A percentile compares a stretch with the other conserved stretches of the same genome.
Conservation (phyloP, 2,888 invertebrate genomes). For the Phaonia tiefii region DNA sequence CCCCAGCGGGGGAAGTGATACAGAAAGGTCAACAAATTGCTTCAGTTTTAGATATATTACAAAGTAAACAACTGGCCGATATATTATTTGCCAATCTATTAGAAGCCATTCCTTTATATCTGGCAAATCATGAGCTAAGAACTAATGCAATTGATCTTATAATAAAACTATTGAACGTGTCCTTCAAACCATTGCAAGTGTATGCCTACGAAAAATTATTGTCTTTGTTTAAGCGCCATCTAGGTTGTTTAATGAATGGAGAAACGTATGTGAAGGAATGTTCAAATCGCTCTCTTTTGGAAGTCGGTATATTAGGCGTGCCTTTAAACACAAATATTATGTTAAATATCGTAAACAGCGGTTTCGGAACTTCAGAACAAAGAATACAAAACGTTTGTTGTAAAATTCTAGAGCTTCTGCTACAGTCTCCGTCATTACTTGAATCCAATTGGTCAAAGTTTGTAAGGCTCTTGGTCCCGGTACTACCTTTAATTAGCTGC, state of each 20-base stretch:
- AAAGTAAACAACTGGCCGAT: conserved; percentile 72
- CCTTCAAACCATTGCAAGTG: conserved; percentile 68
- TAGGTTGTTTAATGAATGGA: conserved; percentile 75
- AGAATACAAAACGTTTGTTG: conserved; percentile 70
- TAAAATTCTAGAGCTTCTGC: conserved; percentile 73
- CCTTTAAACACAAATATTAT: conserved; percentile 75
- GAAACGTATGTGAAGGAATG: conserved; percentile 70
- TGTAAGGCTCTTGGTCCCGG: conserved; percentile 70
- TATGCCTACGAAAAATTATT: conserved; percentile 70
- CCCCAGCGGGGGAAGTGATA: conserved; percentile 63
- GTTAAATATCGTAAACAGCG: conserved; percentile 72
- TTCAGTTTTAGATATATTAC: conserved; percentile 73
- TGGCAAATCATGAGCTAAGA: conserved; percentile 67
- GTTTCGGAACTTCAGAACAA: conserved; percentile 63
- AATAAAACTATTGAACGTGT: conserved; percentile 71
- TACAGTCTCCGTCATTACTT: conserved; percentile 73
- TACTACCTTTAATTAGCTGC: conserved; percentile 74
- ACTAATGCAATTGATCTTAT: conserved; percentile 72
- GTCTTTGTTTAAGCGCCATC: conserved; percentile 72
- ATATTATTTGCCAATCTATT: conserved; percentile 71
- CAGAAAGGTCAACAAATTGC: conserved; percentile 57
- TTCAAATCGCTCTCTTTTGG: conserved; percentile 68
- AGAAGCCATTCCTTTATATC: conserved; percentile 70
- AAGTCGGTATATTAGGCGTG: conserved; percentile 74
- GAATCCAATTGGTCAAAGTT: conserved; percentile 69